Evolutionary conservation across 64 coral and sea anemone genomes (phyloP).

Genomic region (Montipora capricornis): DNA sequence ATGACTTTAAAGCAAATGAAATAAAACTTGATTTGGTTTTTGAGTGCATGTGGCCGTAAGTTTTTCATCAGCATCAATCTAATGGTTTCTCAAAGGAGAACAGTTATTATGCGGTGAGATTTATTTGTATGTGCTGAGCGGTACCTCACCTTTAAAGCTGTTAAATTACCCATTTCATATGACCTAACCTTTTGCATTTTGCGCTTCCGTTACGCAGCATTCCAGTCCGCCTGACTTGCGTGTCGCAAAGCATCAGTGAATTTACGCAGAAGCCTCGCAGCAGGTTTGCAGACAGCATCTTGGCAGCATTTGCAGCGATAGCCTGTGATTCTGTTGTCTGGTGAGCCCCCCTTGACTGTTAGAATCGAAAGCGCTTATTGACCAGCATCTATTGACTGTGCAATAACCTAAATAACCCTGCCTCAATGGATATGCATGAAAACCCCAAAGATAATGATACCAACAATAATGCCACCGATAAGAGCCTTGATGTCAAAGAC

Average conservation of each 20-base stretch:
- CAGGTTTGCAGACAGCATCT: conserved; percentile 80
- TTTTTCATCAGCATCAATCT: too few species aligned
- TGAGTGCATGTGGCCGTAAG: too few species aligned
- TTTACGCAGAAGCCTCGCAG: conserved; percentile 85
- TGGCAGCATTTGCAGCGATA: conserved; percentile 58
- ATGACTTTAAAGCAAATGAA: too few species aligned
- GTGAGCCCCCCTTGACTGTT: conserved; percentile 69
- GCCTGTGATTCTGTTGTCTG: conserved; percentile 54
- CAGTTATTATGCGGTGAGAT: too few species aligned
- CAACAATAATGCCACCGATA: conserved; percentile 82
- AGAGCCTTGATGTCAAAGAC: background rate
- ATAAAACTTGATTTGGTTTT: too few species aligned
- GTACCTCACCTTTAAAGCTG: background rate
- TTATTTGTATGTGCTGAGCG: background rate
- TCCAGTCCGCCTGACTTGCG: conserved; percentile 84
- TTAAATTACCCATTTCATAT: background rate
- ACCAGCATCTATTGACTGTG: background rate
- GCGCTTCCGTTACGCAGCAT: conserved; percentile 94
- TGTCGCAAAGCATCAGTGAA: conserved; percentile 77
- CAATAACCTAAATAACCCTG: background rate
- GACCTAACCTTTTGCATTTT: conserved; percentile 47
- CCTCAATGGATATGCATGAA: conserved; percentile 41
- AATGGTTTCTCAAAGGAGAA: too few species aligned
- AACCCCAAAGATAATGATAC: conserved; percentile 66
- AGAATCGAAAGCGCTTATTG: conserved; percentile 62